Evolutionary conservation across 1,140 invertebrate species (phyloP), one percentile per base, ranked within the genome.

Genomic region (Brachionus sp.): DNA sequence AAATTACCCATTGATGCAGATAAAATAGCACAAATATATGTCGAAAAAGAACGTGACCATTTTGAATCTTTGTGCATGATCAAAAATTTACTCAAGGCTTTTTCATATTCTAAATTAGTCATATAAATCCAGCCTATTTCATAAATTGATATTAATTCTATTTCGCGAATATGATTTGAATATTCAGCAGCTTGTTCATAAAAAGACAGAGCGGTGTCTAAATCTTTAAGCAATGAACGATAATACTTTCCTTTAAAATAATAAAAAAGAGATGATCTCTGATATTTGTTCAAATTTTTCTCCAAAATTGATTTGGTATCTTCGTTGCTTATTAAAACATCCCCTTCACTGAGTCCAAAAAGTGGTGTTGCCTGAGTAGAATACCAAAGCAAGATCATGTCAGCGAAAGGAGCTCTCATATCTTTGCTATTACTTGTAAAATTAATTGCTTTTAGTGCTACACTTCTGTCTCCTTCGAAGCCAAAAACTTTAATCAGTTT

Each of bases 351-450:
- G 7, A 93, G 87, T 1, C 91, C 92, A 85, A 93, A 93, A 86
- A 93, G 93, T 39, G 92, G 93, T 37, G 92, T 88, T 1, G 93
- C 91, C 35, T 93, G 92, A 2, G 92, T 93, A 85, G 93, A 92
- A 86, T 93, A 93, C 92, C 93, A 93, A 35, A 93, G 86, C 46
- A 93, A 86, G 0, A 92, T 90, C 83, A 93, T 89, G 13, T 92
- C 92, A 6, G 93, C 92, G 42, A 93, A 87, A 5, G 93, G 93
- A 23, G 92, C 92, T 77, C 92, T 90, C 92, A 93, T 93, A 85
- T 93, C 92, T 35, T 90, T 87, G 29, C 92, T 92, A 16, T 90
- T 87, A 83, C 92, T 90, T 3, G 92, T 90, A 86, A 91, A 92
- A 89, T 92, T 91, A 5, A 93, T 88, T 16, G 92, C 92, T 2